These are phyloP conservation scores for Astreopora myriophthalma DNA, from an alignment of 64 coral and sea anemone genomes.

Conservation along the genomic window DNA sequence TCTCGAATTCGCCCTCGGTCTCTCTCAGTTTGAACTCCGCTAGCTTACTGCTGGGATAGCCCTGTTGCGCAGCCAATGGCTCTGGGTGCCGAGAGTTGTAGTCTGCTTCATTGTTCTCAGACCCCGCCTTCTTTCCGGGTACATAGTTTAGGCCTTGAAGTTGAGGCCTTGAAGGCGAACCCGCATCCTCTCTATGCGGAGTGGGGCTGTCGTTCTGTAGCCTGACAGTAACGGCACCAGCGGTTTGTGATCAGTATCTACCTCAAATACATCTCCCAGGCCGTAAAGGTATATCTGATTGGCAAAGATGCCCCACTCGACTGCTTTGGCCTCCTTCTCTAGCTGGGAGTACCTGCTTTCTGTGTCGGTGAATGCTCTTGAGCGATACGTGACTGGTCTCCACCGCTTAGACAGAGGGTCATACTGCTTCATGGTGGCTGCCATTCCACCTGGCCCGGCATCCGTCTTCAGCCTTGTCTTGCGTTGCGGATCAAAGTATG, in stretches of 20 bases:
- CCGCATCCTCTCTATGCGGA: slow-evolving; percentile 53
- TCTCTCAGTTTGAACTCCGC: not conserved
- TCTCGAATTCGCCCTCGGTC: not conserved
- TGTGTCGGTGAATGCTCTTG: slow-evolving; percentile 48
- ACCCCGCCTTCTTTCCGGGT: slow-evolving; percentile 60
- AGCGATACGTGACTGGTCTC: slow-evolving; percentile 5
- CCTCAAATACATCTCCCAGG: slow-evolving; percentile 16
- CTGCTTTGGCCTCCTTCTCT: slow-evolving; percentile 69
- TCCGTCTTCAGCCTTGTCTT: slow-evolving; percentile 62
- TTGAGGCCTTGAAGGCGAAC: slow-evolving; percentile 64
- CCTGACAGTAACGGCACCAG: slow-evolving; percentile 42
- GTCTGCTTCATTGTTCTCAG: slow-evolving; percentile 68
- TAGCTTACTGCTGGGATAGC: not conserved
- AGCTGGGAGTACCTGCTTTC: slow-evolving; percentile 47
- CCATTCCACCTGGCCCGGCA: slow-evolving; percentile 35
- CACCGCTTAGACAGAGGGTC: not conserved
- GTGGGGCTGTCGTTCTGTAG: slow-evolving; percentile 37
- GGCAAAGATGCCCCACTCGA: slow-evolving; percentile 51
- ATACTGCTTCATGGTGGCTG: slow-evolving; percentile 45
- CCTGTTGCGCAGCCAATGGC: not conserved
- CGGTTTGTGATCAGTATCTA: slow-evolving; percentile 64
- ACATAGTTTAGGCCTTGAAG: slow-evolving; percentile 49
- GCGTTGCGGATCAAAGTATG: slow-evolving; percentile 29
- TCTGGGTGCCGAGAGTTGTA: slow-evolving; percentile 25
- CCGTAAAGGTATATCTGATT: slow-evolving; percentile 69